Percentiles rank a stretch among this genome's conserved stretches.
Evolutionary conservation across 2,888 invertebrate species (phyloP).

Genomic region (Holacanthella duospinosa): DNA sequence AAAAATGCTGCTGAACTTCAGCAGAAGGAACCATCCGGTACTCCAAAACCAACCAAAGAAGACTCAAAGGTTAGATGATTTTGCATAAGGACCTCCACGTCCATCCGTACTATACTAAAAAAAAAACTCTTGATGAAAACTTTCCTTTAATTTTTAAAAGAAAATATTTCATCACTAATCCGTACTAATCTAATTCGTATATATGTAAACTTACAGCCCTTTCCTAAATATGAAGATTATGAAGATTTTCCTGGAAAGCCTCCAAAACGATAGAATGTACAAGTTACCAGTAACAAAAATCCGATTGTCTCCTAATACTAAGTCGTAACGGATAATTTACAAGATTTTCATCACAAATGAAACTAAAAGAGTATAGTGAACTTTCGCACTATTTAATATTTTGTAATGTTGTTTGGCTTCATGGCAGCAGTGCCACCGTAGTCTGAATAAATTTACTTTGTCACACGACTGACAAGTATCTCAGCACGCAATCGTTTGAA

Average conservation of each 20-base stretch:
- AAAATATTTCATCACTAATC: no score
- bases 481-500: no score
- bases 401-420: background rate
- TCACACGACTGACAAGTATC: no score
- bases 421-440: no score
- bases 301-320: background rate
- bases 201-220: conserved; percentile 40
- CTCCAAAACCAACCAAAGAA: background rate
- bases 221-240: conserved; percentile 54
- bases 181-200: background rate
- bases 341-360: background rate
- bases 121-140: background rate
- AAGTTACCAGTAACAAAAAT: background rate
- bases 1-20: conserved; percentile 56
- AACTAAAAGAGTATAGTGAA: background rate
- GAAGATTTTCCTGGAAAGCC: conserved; percentile 45
- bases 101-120: no score
- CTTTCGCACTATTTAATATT: background rate
- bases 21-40: background rate
- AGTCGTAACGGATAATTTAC: background rate
- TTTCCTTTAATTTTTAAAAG: no score
- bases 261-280: conserved; percentile 14
- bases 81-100: no score
- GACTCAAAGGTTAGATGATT: background rate
- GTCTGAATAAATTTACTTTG: no score